These are phyloP conservation scores for Temnothorax rugatulus DNA, from an alignment of 2,888 invertebrate genomes.

Conservation along the genomic window DNA sequence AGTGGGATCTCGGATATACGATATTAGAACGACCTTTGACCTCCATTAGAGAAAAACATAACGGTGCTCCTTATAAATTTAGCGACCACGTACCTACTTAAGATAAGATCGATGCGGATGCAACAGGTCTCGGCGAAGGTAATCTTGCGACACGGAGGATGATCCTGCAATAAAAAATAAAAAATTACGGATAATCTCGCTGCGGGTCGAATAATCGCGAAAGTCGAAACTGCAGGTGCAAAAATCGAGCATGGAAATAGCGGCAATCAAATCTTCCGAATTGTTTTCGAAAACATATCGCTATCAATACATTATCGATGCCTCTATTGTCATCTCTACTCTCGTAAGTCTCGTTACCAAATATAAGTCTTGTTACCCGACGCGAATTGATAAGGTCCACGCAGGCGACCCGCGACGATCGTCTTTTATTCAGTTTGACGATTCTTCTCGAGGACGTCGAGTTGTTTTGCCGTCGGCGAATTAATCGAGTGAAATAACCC, in stretches of 20 bases:
- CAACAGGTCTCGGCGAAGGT: background rate
- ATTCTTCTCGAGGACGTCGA: too few species aligned
- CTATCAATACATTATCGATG: background rate
- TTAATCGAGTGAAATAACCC: background rate
- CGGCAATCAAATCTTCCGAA: background rate
- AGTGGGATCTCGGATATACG: background rate
- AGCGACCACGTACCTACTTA: background rate
- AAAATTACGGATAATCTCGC: background rate
- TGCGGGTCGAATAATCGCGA: too few species aligned
- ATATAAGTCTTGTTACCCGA: background rate
- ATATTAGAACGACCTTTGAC: slow-evolving; percentile 16
- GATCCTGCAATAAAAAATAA: background rate
- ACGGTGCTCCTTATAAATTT: background rate
- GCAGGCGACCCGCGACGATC: background rate
- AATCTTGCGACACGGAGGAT: background rate
- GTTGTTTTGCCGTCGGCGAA: background rate
- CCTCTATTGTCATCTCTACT: background rate
- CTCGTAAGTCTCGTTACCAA: background rate
- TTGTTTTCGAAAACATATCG: background rate
- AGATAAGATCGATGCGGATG: background rate
- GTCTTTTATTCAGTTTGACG: background rate
- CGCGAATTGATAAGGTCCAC: background rate
- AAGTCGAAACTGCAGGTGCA: too few species aligned
- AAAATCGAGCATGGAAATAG: background rate
- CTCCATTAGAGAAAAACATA: background rate